A percentile compares a stretch with the other conserved stretches of the same genome.
phyloP scores from a whole-genome alignment of 53 echinoderm and acorn worm species.

The Astropecten irregularis region DNA sequence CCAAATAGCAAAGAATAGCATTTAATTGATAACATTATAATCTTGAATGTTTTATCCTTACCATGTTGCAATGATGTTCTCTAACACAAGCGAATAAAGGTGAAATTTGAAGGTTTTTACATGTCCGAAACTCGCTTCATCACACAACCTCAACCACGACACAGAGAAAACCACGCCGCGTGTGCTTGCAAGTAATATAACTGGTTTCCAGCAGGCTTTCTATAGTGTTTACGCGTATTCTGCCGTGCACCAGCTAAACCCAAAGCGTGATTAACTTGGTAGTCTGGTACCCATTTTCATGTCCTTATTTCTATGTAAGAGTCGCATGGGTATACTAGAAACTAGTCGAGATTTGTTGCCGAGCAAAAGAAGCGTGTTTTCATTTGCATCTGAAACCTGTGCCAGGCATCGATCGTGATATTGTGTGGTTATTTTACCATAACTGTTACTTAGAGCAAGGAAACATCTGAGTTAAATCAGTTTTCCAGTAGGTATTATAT shows the following conservation, averaged over 20 bases:
- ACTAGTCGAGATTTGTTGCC: not conserved
- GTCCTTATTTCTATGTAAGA: no score
- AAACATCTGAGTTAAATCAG: no score
- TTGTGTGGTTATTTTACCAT: no score
- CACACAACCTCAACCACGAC: no score
- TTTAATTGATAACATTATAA: not conserved
- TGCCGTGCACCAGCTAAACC: slow-evolving; percentile 4
- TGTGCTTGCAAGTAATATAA: not conserved
- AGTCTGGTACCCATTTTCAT: not conserved
- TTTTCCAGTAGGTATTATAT: no score
- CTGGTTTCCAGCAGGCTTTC: not conserved
- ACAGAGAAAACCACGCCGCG: slow-evolving; percentile 18
- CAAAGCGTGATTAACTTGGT: not conserved
- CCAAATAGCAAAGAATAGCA: no score
- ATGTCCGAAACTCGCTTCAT: not conserved
- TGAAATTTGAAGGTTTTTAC: not conserved
- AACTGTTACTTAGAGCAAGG: no score
- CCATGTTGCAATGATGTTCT: slow-evolving; percentile 18
- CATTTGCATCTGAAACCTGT: no score
- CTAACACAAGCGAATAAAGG: not conserved
- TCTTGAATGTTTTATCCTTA: not conserved
- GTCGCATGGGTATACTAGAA: not conserved
- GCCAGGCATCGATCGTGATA: no score
- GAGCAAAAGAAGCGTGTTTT: not conserved
- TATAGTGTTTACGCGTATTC: not conserved